A percentile compares a stretch with the other conserved stretches of the same genome.
These are phyloP conservation scores for Drosophila ironensis DNA, from an alignment of 1,140 invertebrate species.

Conservation along the genomic window DNA sequence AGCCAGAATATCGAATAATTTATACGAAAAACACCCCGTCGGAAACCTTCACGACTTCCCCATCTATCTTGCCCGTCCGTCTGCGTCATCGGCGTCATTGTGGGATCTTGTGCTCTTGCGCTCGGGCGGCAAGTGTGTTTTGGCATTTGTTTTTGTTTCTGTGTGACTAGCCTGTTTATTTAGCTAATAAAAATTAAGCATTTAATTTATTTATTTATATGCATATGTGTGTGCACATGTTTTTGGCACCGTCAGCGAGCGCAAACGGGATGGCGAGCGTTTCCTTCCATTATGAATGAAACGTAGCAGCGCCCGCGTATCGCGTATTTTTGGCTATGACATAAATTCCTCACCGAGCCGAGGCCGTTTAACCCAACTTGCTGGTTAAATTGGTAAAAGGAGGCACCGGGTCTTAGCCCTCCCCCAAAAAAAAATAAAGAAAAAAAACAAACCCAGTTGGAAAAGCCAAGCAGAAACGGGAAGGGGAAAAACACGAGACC, in stretches of 20 bases:
- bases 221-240: conserved; percentile 33
- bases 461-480: no score
- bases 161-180: conserved; percentile 59
- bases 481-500: neutral
- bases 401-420: conserved; percentile 6
- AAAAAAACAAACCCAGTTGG: neutral
- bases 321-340: conserved; percentile 73
- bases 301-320: conserved; percentile 18
- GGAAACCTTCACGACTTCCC: conserved; percentile 34
- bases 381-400: conserved; percentile 34
- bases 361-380: conserved; percentile 29
- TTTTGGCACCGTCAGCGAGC: conserved; percentile 11
- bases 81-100: conserved; percentile 70
- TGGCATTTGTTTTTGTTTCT: neutral
- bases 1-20: neutral
- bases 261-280: conserved; percentile 4
- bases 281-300: conserved; percentile 70
- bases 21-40: neutral
- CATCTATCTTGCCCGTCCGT: conserved; percentile 27
- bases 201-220: conserved; percentile 71
- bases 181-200: conserved; percentile 76
- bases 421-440: conserved; percentile 1
- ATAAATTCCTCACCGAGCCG: conserved; percentile 47
- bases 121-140: no score
- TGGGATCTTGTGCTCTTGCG: conserved; percentile 26